Evolutionary conservation across 2,797 vertebrate genomes (phyloP).

Genomic region (Prionace glauca): DNA sequence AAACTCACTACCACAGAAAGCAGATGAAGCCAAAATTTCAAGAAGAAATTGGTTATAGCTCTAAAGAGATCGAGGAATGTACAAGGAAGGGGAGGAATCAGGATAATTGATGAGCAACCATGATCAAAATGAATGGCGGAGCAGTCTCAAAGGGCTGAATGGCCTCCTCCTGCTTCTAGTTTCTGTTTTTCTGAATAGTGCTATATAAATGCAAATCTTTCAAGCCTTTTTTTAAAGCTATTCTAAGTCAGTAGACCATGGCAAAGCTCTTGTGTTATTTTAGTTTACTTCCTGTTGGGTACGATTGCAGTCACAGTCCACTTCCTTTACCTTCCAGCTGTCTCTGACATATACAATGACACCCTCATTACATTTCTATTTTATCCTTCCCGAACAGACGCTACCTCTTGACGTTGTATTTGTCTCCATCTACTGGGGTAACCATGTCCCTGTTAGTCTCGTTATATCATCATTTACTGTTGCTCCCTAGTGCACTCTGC

Average conservation of each 20-base stretch:
- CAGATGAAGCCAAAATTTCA: too few relatives aligned
- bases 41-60: too few relatives aligned
- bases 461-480: too few relatives aligned
- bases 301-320: not conserved
- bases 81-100: too few relatives aligned
- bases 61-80: too few relatives aligned
- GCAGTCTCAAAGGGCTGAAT: too few relatives aligned
- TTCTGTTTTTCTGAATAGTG: not conserved
- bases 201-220: not conserved
- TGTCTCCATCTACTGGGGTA: constrained; percentile 16
- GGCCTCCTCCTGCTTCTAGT: too few relatives aligned
- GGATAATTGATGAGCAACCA: too few relatives aligned
- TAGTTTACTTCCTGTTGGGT: not conserved
- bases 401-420: not conserved
- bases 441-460: not conserved
- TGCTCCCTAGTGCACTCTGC: not conserved
- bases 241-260: not conserved
- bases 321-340: not conserved
- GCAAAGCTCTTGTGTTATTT: not conserved
- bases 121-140: too few relatives aligned
- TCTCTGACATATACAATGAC: not conserved
- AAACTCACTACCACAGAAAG: too few relatives aligned
- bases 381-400: not conserved
- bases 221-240: not conserved
- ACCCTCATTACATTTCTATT: not conserved